Evolutionary conservation across 2,888 invertebrate species (phyloP).

Genomic region (Dolomedes plantarius): DNA sequence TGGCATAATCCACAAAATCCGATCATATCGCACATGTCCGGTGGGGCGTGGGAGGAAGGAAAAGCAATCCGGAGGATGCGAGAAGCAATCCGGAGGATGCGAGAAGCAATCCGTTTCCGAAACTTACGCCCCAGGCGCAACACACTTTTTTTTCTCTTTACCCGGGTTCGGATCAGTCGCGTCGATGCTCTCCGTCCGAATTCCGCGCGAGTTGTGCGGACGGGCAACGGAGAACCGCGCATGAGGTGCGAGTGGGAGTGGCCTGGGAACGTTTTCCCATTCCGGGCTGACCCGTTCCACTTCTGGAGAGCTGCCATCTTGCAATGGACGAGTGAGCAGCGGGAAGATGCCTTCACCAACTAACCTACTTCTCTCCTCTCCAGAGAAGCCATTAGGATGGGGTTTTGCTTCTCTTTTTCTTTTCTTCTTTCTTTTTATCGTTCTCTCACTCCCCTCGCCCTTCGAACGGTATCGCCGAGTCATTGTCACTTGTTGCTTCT

Average conservation of each 20-base stretch:
- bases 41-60: too few relatives aligned
- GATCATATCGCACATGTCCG: too few relatives aligned
- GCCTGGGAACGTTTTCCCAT: background rate
- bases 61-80: too few relatives aligned
- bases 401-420: background rate
- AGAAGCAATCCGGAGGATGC: too few relatives aligned
- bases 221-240: background rate
- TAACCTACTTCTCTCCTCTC: background rate
- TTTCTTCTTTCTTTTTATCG: too few relatives aligned
- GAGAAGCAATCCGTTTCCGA: too few relatives aligned
- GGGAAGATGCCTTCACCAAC: slow-evolving; percentile 13
- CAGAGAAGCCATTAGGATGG: background rate
- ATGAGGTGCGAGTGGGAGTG: background rate
- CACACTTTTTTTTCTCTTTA: too few relatives aligned
- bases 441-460: too few relatives aligned
- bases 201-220: background rate
- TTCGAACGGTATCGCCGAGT: too few relatives aligned
- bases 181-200: background rate
- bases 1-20: too few relatives aligned
- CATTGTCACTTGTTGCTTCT: background rate
- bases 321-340: background rate
- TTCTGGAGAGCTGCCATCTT: background rate
- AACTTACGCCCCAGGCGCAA: too few relatives aligned
- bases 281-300: slow-evolving; percentile 8
- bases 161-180: background rate